phyloP scores from a whole-genome alignment of 2,888 invertebrate genomes.

The Platycheirus albimanus region DNA sequence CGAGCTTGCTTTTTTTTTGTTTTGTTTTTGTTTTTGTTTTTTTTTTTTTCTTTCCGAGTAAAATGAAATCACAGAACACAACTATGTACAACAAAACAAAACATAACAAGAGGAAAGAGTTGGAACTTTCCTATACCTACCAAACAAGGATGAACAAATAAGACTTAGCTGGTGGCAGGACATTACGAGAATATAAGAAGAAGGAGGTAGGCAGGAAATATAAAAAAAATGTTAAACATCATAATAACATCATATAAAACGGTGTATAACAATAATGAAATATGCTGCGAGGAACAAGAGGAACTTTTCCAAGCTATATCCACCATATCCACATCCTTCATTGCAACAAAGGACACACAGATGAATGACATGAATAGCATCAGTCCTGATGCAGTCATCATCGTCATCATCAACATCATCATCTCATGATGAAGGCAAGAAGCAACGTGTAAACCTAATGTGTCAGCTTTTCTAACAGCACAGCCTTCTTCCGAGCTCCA shows the following conservation, averaged over 20 bases:
- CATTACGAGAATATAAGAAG: too few species aligned
- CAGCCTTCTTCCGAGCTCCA: slow-evolving; percentile 31
- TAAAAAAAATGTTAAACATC: slow-evolving; percentile 64
- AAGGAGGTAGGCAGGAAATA: slow-evolving; percentile 29
- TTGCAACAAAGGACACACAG: slow-evolving; percentile 69
- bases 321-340: slow-evolving; percentile 36
- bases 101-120: slow-evolving; percentile 42
- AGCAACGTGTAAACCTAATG: slow-evolving; percentile 64
- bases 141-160: slow-evolving; percentile 37
- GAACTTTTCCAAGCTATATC: slow-evolving; percentile 18
- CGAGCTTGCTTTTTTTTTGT: slow-evolving; percentile 66
- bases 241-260: slow-evolving; percentile 74
- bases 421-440: slow-evolving; percentile 21
- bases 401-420: slow-evolving; percentile 46
- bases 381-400: slow-evolving; percentile 54
- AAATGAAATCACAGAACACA: slow-evolving; percentile 76
- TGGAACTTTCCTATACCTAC: slow-evolving; percentile 21
- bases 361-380: slow-evolving; percentile 73
- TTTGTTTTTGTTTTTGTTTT: slow-evolving; percentile 74
- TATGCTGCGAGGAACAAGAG: slow-evolving; percentile 68
- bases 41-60: slow-evolving; percentile 75
- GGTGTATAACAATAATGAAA: slow-evolving; percentile 70
- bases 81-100: slow-evolving; percentile 33
- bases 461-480: slow-evolving; percentile 62
- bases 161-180: slow-evolving; percentile 12